Conservation (phyloP, 2,113 vertebrate species). For the Chaetura pelagica region DNA sequence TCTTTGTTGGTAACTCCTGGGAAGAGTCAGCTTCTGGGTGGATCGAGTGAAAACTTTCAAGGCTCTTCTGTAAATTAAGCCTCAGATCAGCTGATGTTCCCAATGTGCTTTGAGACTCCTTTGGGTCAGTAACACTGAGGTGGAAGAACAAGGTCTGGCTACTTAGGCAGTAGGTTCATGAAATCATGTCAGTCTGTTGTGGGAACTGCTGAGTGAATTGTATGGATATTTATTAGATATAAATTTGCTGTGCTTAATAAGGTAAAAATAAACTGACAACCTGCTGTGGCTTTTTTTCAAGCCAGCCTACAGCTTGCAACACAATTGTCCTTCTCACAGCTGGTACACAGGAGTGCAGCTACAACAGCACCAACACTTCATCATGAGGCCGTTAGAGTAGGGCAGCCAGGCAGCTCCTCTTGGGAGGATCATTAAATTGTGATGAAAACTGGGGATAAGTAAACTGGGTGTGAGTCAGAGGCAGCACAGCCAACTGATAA, state of each 20-base stretch:
- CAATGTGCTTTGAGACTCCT: background rate
- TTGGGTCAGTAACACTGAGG: background rate
- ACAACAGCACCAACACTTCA: background rate
- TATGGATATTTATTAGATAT: background rate
- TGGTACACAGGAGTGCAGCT: background rate
- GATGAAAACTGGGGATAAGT: constrained; percentile 23
- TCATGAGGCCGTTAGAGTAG: background rate
- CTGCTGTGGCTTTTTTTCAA: background rate
- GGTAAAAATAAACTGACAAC: background rate
- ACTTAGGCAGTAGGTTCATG: background rate
- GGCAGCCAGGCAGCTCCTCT: background rate
- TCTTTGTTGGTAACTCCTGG: background rate
- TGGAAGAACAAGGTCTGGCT: background rate
- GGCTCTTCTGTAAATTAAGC: background rate
- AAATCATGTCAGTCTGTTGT: background rate
- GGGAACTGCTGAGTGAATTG: background rate
- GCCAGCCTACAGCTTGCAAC: background rate
- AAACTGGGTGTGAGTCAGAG: background rate
- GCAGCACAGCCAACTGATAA: background rate
- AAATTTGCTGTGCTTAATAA: background rate
- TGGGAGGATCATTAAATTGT: background rate
- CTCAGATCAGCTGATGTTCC: background rate
- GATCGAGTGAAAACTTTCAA: background rate
- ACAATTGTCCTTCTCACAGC: background rate
- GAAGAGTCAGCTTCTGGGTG: background rate